phyloP scores from a whole-genome alignment of 2,888 invertebrate genomes.

The Sthenelais limicola region DNA sequence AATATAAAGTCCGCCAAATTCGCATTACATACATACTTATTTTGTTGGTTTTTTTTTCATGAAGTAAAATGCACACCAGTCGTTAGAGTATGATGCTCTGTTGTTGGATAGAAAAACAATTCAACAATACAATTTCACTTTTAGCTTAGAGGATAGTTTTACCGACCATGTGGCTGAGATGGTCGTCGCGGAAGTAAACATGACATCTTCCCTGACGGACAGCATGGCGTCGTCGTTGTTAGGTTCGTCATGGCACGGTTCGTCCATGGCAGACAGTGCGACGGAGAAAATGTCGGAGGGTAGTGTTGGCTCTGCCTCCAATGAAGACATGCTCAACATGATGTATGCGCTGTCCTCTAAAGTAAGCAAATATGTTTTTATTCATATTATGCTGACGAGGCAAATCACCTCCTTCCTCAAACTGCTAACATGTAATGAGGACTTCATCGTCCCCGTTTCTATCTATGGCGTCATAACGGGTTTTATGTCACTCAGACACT shows the following conservation, averaged over 20 bases:
- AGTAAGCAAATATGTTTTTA: too few species aligned
- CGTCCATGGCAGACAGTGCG: constrained; percentile 26
- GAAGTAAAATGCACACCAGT: background rate
- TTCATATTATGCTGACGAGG: too few species aligned
- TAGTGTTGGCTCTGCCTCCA: constrained; percentile 4
- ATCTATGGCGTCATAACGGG: too few species aligned
- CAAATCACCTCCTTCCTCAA: too few species aligned
- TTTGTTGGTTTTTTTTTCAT: too few species aligned
- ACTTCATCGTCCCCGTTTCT: too few species aligned
- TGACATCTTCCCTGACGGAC: constrained; percentile 25
- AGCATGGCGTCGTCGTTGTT: constrained; percentile 9
- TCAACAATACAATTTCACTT: too few species aligned
- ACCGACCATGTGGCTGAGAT: constrained; percentile 30
- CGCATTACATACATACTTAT: too few species aligned
- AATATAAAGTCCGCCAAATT: too few species aligned
- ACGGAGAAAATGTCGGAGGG: constrained; percentile 24
- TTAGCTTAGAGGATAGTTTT: constrained; percentile 40
- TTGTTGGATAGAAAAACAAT: background rate
- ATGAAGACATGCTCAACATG: constrained; percentile 15
- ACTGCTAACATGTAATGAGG: too few species aligned
- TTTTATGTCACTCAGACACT: too few species aligned
- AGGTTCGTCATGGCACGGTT: constrained; percentile 15
- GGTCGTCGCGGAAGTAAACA: constrained; percentile 21
- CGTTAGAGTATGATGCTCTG: background rate
- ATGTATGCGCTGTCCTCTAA: background rate